Evolutionary conservation across 2,888 invertebrate genomes (phyloP).

Genomic region (Pandemis cinnamomeana): DNA sequence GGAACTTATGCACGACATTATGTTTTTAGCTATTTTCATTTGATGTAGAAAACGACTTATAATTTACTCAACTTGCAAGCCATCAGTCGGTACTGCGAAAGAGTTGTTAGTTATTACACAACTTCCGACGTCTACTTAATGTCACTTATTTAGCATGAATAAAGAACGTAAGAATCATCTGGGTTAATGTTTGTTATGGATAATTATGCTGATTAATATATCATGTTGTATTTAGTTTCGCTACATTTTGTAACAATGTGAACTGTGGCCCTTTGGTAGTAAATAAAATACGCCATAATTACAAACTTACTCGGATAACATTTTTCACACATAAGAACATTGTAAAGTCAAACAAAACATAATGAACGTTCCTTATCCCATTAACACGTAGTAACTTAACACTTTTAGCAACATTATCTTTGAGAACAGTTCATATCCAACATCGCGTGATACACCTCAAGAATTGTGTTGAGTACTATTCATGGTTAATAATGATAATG

Average conservation of each 20-base stretch:
- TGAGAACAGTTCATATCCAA: background rate
- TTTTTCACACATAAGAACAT: background rate
- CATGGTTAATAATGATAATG: background rate
- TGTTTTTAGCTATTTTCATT: too few species aligned
- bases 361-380: background rate
- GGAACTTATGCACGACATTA: too few species aligned
- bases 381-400: background rate
- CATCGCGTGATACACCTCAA: background rate
- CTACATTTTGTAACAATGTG: background rate
- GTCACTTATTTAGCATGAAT: slow-evolving; percentile 35
- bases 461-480: background rate
- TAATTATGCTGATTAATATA: slow-evolving; percentile 1
- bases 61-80: background rate
- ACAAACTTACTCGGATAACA: too few species aligned
- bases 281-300: background rate
- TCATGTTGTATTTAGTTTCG: background rate
- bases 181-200: slow-evolving; percentile 21
- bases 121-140: slow-evolving; percentile 47
- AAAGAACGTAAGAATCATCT: slow-evolving; percentile 1
- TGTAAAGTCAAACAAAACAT: background rate
- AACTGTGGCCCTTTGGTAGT: background rate
- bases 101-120: slow-evolving; percentile 49
- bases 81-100: slow-evolving; percentile 10
- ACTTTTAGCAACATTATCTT: background rate
- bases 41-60: too few species aligned